A percentile compares a stretch with the other conserved stretches of the same genome.
These are phyloP conservation scores for Oophaga pumilio DNA, from an alignment of 2,113 vertebrate genomes.

Conservation along the genomic window DNA sequence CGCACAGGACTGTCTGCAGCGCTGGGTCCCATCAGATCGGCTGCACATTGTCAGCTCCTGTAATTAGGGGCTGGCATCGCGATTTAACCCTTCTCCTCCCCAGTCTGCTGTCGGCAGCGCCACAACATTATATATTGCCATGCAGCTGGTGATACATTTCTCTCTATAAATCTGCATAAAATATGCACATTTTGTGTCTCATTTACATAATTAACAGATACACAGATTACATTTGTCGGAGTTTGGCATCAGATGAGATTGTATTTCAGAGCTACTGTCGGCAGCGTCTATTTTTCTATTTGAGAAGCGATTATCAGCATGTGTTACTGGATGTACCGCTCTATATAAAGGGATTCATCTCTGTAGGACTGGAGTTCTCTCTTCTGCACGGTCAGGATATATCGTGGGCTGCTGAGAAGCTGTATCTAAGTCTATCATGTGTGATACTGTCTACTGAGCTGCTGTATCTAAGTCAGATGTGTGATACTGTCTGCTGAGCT, in stretches of 20 bases:
- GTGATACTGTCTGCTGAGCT: background rate
- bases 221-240: background rate
- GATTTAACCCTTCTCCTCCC: constrained; percentile 6
- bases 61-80: background rate
- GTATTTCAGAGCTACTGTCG: background rate
- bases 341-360: constrained; percentile 1
- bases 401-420: background rate
- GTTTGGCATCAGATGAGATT: too few species aligned
- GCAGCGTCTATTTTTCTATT: background rate
- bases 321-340: background rate
- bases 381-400: background rate
- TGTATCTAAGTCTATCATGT: background rate
- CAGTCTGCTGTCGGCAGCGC: background rate
- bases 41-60: background rate
- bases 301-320: background rate
- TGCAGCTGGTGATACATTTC: background rate
- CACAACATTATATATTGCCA: background rate
- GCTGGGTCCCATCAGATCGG: background rate
- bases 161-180: background rate
- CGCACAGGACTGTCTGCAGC: background rate
- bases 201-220: background rate
- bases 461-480: too few species aligned
- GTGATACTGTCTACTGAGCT: background rate
- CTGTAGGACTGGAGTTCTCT: background rate
- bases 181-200: background rate